These are phyloP conservation scores for Aporrectodea caliginosa DNA, from an alignment of 1,140 invertebrate species.

Conservation along the genomic window DNA sequence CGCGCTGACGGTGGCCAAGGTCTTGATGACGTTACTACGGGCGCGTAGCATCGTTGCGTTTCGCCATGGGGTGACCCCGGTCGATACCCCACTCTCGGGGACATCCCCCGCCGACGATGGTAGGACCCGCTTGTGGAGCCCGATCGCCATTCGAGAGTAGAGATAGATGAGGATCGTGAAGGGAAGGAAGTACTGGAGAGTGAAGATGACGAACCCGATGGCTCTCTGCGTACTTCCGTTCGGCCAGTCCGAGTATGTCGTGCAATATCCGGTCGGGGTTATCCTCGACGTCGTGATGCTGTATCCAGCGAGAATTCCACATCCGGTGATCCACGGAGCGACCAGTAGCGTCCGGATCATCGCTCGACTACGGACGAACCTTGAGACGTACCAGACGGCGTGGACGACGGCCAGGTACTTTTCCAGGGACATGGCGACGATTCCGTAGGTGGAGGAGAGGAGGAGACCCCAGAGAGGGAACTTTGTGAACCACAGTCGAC, in stretches of 20 bases:
- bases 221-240: not conserved
- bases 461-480: constrained; percentile 21
- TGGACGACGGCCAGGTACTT: constrained; percentile 29
- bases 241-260: not conserved
- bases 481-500: constrained; percentile 24
- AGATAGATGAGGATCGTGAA: not conserved
- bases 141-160: not conserved
- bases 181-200: constrained; percentile 3
- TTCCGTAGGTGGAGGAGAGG: constrained; percentile 26
- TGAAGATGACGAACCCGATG: not conserved
- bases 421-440: constrained; percentile 24
- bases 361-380: constrained; percentile 3
- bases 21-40: constrained; percentile 3
- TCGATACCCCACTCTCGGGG: not conserved
- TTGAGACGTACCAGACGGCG: constrained; percentile 23
- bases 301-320: constrained; percentile 1
- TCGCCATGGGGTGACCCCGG: too few species aligned
- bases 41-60: not conserved
- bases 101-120: too few species aligned
- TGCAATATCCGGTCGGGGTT: not conserved
- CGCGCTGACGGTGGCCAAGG: not conserved
- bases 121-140: not conserved
- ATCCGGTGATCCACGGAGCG: constrained; percentile 8
- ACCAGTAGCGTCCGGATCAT: not conserved
- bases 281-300: constrained; percentile 4